Base-by-base conservation (phyloP, 2,888 invertebrate genomes). In the Podotricha telesiphe region DNA sequence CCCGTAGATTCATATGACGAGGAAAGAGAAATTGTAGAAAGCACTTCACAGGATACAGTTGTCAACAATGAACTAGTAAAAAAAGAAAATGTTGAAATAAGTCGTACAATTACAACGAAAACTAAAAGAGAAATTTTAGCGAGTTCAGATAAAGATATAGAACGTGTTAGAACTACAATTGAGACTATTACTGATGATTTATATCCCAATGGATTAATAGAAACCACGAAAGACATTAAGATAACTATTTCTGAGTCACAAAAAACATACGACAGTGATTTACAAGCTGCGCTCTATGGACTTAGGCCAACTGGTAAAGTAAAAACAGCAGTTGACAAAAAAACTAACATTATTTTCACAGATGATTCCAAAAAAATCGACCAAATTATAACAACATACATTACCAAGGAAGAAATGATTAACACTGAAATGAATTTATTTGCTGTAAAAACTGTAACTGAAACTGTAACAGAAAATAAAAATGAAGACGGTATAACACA, bases 131-230 rank as follows among this genome's bases (percentile, higher is more conserved):
- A 93, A 78, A 91, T 89, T 19, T 82, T 93, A 73, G 85, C 93
- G 62, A 94, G 94, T 70, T 84, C 85, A 62, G 93, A 94, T 73
- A 83, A 83, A 71, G 88, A 84, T 80, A 93, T 94, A 53, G 94
- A 94, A 83, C 93, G 94, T 22, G 88, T 94, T 65, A 92, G 94
- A 76, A 94, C 94, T 55, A 94, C 94, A 13, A 87, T 94, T 58
- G 94, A 94, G 78, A 93, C 93, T 0, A 86, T 84, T 8, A 91
- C 90, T 20, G 84, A 91, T 3, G 93, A 93, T 75, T 89, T 87
- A 77, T 92, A 87, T 76, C 91, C 93, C 1, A 93, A 94, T 78
- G 94, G 94, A 40, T 93, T 94, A 4, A 91, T 93, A 61, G 94
- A 94, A 82, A 93, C 93, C 5, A 93, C 93, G 0, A 93, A 91